These are phyloP conservation scores for Diarsia dahlii DNA, from an alignment of 2,888 invertebrate genomes.

Conservation along the genomic window DNA sequence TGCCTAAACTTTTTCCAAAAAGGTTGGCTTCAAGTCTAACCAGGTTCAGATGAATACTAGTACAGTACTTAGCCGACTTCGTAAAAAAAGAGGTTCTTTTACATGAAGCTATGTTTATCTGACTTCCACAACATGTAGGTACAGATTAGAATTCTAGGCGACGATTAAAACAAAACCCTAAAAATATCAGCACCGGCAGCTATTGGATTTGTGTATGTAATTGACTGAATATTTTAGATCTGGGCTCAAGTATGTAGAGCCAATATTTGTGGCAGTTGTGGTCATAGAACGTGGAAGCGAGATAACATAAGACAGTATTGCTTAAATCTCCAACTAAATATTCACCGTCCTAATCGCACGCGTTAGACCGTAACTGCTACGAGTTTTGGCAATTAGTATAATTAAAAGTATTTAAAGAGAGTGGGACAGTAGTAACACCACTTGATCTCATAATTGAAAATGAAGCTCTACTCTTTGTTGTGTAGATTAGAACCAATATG, in stretches of 20 bases:
- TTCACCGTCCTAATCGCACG: not conserved
- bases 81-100: not conserved
- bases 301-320: not conserved
- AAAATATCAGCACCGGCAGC: conserved; percentile 8
- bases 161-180: not conserved
- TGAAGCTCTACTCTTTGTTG: not conserved
- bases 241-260: conserved; percentile 4
- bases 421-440: not conserved
- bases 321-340: not conserved
- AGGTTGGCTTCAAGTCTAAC: not conserved
- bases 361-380: not conserved
- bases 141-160: not conserved
- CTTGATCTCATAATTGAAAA: conserved; percentile 32
- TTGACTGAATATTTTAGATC: conserved; percentile 35
- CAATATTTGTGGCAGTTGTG: not conserved
- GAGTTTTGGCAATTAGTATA: not conserved
- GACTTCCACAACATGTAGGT: not conserved
- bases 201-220: conserved; percentile 9
- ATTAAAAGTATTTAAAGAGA: conserved; percentile 12
- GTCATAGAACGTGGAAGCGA: not conserved
- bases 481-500: not conserved
- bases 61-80: too few species aligned
- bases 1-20: not conserved
- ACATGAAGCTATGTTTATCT: not conserved
- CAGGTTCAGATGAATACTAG: not conserved